These are phyloP conservation scores for Ursus arctos DNA, from an alignment of 2,113 vertebrate genomes.

Conservation along the genomic window DNA sequence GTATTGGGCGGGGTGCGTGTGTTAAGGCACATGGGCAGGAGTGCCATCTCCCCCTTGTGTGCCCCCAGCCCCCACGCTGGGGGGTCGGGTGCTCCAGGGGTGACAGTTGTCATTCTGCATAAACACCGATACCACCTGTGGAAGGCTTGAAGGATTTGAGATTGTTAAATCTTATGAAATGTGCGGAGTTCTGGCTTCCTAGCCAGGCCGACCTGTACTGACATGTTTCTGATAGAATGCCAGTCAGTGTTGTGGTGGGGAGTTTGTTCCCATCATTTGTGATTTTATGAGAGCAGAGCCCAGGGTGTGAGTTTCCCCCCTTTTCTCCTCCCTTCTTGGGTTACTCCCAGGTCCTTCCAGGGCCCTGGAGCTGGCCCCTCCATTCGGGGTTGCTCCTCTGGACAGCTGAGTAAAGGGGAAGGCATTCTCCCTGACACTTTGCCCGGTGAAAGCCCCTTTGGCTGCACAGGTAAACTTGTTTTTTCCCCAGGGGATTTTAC, in stretches of 20 bases:
- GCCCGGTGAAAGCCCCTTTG: neutral
- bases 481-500: neutral
- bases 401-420: neutral
- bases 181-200: neutral
- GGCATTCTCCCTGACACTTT: neutral
- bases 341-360: neutral
- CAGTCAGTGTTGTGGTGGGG: neutral
- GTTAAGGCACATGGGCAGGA: neutral
- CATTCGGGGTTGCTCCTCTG: neutral
- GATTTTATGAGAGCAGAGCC: neutral
- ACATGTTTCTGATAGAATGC: conserved; percentile 35
- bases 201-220: neutral
- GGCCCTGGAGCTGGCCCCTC: neutral
- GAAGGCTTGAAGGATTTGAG: conserved; percentile 1
- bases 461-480: neutral
- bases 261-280: neutral
- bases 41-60: fast-evolving
- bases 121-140: neutral
- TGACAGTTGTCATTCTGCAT: neutral
- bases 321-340: neutral
- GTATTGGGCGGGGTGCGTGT: neutral
- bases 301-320: neutral
- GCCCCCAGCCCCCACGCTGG: neutral
- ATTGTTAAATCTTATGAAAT: neutral
- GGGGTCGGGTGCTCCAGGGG: neutral